A percentile compares a stretch with the other conserved stretches of the same genome.
Conservation (phyloP, 2,797 vertebrate species). For the Poeciliopsis infans region DNA sequence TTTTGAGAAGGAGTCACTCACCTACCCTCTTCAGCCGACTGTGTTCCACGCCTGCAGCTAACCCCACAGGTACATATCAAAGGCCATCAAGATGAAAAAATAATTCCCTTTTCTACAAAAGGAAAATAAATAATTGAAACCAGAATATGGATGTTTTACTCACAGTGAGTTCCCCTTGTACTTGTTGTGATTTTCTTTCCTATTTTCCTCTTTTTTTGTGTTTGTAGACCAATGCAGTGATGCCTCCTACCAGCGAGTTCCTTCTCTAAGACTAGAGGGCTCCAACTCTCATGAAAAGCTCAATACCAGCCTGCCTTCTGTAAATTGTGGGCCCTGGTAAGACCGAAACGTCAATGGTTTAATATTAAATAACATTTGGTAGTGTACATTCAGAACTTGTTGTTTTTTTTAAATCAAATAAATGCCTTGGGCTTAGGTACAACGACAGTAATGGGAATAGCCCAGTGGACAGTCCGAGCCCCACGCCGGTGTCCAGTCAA, state of each 20-base stretch:
- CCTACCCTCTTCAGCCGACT: conserved; percentile 87
- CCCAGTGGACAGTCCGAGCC: conserved; percentile 62
- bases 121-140: not conserved
- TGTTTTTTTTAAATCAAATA: not conserved
- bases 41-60: conserved; percentile 88
- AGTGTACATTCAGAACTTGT: not conserved
- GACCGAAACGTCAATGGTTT: conserved; percentile 16
- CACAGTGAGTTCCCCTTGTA: not conserved
- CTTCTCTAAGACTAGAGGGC: conserved; percentile 87
- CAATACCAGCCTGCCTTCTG: conserved; percentile 94
- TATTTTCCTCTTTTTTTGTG: not conserved
- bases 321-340: conserved; percentile 89
- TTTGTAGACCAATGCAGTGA: conserved; percentile 72
- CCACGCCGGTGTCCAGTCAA: conserved; percentile 56
- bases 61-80: conserved; percentile 76
- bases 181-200: not conserved
- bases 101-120: not conserved
- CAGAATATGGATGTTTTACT: not conserved
- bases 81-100: conserved; percentile 1
- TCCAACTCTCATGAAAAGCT: conserved; percentile 91
- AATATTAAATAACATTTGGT: not conserved
- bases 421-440: conserved; percentile 61
- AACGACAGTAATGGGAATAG: conserved; percentile 83
- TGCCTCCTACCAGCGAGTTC: conserved; percentile 81
- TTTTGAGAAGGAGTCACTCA: conserved; percentile 94